Percentiles rank a stretch among this genome's conserved stretches.
Evolutionary conservation across 92 coral and sea anemone species (phyloP).

Genomic region (Phenganax stokvisi): DNA sequence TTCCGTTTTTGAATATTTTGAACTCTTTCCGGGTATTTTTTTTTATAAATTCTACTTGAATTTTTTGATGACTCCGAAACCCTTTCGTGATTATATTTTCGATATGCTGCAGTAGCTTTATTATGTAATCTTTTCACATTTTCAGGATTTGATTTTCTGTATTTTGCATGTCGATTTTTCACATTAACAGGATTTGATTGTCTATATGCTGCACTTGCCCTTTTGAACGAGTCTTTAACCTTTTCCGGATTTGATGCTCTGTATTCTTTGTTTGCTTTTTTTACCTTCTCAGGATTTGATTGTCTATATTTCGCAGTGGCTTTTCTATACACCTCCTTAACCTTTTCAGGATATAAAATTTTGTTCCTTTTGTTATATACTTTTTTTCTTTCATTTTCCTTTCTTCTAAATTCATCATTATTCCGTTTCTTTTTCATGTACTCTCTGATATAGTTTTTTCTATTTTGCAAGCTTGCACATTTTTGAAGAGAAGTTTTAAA

Average conservation of each 20-base stretch:
- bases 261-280: slow-evolving; percentile 29
- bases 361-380: neutral
- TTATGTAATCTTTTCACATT: slow-evolving; percentile 24
- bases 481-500: slow-evolving; percentile 22
- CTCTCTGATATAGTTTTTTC: slow-evolving; percentile 30
- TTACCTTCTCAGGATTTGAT: slow-evolving; percentile 19
- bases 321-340: neutral
- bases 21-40: slow-evolving; percentile 1
- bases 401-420: neutral
- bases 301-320: slow-evolving; percentile 19
- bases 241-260: slow-evolving; percentile 33
- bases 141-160: slow-evolving; percentile 34
- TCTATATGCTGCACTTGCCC: neutral
- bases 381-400: too few species aligned
- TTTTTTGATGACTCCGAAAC: slow-evolving; percentile 26
- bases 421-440: slow-evolving; percentile 22
- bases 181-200: slow-evolving; percentile 28
- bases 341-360: slow-evolving; percentile 15
- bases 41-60: slow-evolving; percentile 14
- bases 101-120: slow-evolving; percentile 18
- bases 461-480: slow-evolving; percentile 21
- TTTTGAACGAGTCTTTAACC: neutral
- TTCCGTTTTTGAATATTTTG: neutral
- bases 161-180: slow-evolving; percentile 31
- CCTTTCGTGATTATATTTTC: slow-evolving; percentile 22